Base-by-base conservation (phyloP, 2,797 vertebrate species). In the Malurus splendens region DNA sequence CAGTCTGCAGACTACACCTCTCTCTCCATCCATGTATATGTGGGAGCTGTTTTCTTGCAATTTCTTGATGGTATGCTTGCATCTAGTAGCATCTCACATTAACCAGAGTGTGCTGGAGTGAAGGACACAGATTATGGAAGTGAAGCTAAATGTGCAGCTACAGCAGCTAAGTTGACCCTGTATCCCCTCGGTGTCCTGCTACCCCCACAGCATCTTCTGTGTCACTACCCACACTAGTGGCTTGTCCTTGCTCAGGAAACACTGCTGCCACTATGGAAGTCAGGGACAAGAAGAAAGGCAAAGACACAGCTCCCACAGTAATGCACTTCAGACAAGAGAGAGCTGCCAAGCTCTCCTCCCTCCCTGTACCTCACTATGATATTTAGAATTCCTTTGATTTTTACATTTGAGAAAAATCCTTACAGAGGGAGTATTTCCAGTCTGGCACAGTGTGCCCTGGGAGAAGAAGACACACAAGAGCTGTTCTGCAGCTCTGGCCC, bases 211-310 rank as follows among this genome's bases (percentile, higher is more conserved):
- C 28, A 16, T 0, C 1, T 38, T 39, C 50, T 3, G 0, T 28
- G 39, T 18, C 0, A 0, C 20, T 61, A 60, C 18, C 39, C 32
- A 18, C 41, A 27, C 19, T 3, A 0, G 5, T 47, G 0, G 50
- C 39, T 51, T 59, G 39, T 32, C 44, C 44, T 47, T 44, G 48
- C 14, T 33, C 68, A 47, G 61, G 65, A 67, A 73, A 24, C 23
- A 18, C 8, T 3, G 2, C 48, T 85, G 45, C 42, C 72, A 56
- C 41, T 42, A 16, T 23, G 33, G 30, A 47, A 48, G 38, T 25
- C 28, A 33, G 64, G 23, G 41, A 62, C 4, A 2, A 2, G 6
- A 41, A 16, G 2, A 57, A 79, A 86, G 50, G 28, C 41, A 22
- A 78, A 92, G 82, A 10, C 47, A 56, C 22, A 36, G n/a, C 17